Percentiles rank a stretch among this genome's conserved stretches.
phyloP scores from a whole-genome alignment of 2,113 vertebrate genomes.

The Tachysurus vachellii region DNA sequence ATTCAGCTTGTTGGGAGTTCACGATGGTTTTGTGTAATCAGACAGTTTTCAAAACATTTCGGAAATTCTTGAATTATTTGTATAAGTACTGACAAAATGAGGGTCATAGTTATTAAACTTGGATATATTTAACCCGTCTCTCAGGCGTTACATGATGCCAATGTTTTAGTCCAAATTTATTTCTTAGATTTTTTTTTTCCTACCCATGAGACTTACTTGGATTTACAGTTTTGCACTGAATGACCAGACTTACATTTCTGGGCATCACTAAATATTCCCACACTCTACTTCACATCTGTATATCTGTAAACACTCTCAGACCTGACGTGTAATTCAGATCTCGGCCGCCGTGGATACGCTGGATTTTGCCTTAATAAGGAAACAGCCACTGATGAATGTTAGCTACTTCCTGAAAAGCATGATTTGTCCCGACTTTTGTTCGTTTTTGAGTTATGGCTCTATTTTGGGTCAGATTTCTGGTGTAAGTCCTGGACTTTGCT shows the following conservation, averaged over 20 bases:
- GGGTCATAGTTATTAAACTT: not conserved
- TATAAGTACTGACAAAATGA: not conserved
- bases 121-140: not conserved
- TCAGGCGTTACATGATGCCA: not conserved
- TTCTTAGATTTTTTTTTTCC: not conserved
- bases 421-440: conserved; percentile 42
- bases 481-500: not conserved
- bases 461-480: conserved; percentile 37
- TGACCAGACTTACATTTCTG: conserved; percentile 1
- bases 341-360: not conserved
- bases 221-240: conserved; percentile 10
- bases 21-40: not conserved
- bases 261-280: conserved; percentile 2
- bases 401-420: conserved; percentile 55
- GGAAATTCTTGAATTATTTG: not conserved
- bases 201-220: not conserved
- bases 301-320: conserved; percentile 7
- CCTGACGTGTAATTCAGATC: not conserved
- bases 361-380: conserved; percentile 37
- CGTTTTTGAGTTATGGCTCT: conserved; percentile 41
- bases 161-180: not conserved
- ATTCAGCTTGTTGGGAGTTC: not conserved
- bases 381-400: conserved; percentile 32
- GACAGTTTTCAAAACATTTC: not conserved
- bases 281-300: conserved; percentile 6